These are phyloP conservation scores for Cossypha caffra DNA, from an alignment of 2,797 vertebrate genomes.

Conservation along the genomic window DNA sequence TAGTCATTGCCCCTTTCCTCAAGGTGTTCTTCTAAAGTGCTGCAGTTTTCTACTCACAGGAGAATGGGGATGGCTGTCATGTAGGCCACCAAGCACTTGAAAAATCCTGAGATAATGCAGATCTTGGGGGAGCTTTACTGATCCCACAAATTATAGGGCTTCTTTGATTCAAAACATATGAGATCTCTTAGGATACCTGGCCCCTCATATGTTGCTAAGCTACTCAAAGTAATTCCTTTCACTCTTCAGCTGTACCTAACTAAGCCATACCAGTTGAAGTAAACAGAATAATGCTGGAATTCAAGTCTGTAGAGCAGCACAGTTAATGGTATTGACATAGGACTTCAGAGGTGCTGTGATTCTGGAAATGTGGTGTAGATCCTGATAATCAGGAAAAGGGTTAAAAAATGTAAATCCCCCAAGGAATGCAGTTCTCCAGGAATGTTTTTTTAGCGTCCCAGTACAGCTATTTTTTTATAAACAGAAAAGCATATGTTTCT, in stretches of 20 bases:
- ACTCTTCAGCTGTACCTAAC: not conserved
- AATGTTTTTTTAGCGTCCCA: constrained; percentile 39
- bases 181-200: not conserved
- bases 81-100: not conserved
- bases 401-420: constrained; percentile 40
- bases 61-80: not conserved
- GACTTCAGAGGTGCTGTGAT: not conserved
- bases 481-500: constrained; percentile 62
- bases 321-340: not conserved
- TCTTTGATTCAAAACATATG: not conserved
- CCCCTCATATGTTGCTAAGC: not conserved
- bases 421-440: constrained; percentile 33
- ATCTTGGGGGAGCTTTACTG: not conserved
- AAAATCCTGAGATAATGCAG: not conserved
- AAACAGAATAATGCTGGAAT: not conserved
- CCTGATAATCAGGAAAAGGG: not conserved
- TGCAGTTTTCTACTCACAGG: not conserved
- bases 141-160: not conserved
- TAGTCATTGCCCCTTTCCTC: not conserved
- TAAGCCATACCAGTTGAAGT: not conserved
- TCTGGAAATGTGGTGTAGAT: not conserved
- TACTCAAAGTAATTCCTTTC: not conserved
- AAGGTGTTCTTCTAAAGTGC: not conserved
- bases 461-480: constrained; percentile 45
- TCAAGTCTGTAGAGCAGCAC: not conserved